Conservation (phyloP, 2,797 vertebrate species). For the Leuciscus waleckii region DNA sequence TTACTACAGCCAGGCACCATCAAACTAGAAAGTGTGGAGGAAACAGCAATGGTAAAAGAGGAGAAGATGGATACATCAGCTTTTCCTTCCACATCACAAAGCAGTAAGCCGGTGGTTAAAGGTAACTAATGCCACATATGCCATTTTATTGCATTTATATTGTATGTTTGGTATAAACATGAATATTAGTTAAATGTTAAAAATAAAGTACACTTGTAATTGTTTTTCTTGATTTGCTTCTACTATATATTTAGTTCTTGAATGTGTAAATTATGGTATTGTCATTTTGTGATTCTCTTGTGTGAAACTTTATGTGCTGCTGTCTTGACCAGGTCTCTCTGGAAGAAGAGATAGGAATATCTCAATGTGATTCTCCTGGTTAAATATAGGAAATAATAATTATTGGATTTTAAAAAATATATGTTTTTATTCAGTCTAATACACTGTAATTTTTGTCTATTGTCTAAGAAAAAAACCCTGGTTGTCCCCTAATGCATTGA, state of each 20-base stretch:
- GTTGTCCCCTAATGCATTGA: neutral
- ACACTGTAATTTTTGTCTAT: neutral
- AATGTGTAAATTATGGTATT: too few relatives aligned
- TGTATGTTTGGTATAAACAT: neutral
- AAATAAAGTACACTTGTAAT: neutral
- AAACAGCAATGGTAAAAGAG: constrained; percentile 36
- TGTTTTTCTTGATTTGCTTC: too few relatives aligned
- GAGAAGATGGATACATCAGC: constrained; percentile 53
- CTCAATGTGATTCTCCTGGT: too few relatives aligned
- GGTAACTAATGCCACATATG: constrained; percentile 72
- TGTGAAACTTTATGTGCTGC: too few relatives aligned
- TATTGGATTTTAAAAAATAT: neutral
- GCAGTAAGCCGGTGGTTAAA: constrained; percentile 78
- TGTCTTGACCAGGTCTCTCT: too few relatives aligned
- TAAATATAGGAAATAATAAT: too few relatives aligned
- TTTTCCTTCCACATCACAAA: constrained; percentile 78
- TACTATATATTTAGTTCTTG: too few relatives aligned
- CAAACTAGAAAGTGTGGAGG: constrained; percentile 60
- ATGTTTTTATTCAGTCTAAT: neutral
- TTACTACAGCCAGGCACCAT: constrained; percentile 41
- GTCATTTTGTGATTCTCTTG: too few relatives aligned
- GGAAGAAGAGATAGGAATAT: too few relatives aligned
- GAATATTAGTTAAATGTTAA: neutral
- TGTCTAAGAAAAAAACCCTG: neutral
- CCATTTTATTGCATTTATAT: neutral